Evolutionary conservation across 1,140 invertebrate species (phyloP), one percentile per base, ranked within the genome.

Genomic region (Hyposmocoma kahamanoa): DNA sequence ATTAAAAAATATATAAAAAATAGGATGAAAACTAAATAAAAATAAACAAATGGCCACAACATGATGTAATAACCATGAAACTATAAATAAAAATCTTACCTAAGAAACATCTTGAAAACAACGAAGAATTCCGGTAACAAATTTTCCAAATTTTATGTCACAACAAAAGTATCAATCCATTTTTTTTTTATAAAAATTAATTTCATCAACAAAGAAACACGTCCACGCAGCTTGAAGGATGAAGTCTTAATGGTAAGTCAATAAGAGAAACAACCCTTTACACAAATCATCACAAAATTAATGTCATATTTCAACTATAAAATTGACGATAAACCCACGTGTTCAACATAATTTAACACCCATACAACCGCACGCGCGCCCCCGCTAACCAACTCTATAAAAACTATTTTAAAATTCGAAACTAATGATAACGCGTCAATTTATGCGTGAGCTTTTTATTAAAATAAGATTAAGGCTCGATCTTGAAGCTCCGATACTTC

Each of bases 391-490:
- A 47, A 50, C 47, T 26, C 30, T 8, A 34, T 9, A 19, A 78
- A 80, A 77, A 73, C 58, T 65, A 65, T 68, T 76, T 57, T 57
- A 68, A 70, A 70, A 66, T 68, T 64, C 39, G 58, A 69, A 60
- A 56, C 54, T 69, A 77, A 75, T 63, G 63, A 73, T 53, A 72
- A 50, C 64, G 62, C 79, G 77, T 72, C 69, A 71, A 76, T 75
- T 72, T 73, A 69, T 75, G 73, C 79, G 81, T 78, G 52, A 79
- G 72, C 77, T 84, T 83, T 84, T 84, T 82, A 81, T 80, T 75
- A 71, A 72, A 83, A 82, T 82, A 69, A 76, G 69, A 84, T 84
- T 84, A 80, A 68, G 65, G 62, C 72, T 53, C 67, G 70, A 79
- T 80, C 72, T 77, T 73, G 64, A 78, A 79, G 72, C 70, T 69